These are phyloP conservation scores for Cheilosia impressa DNA, from an alignment of 2,888 invertebrate species.

Conservation along the genomic window DNA sequence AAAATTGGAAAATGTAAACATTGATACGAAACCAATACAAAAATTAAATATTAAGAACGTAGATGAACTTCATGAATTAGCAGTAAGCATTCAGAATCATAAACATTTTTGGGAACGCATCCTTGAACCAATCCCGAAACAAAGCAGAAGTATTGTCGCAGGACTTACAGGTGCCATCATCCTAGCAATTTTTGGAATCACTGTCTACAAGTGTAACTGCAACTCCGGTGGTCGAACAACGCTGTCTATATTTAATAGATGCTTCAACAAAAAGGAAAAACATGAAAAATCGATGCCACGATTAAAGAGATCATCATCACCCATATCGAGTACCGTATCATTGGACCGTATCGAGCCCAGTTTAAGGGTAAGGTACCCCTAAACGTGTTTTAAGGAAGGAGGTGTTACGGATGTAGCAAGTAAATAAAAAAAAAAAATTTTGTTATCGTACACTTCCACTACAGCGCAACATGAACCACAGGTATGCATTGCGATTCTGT, in stretches of 20 bases:
- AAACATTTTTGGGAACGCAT: not conserved
- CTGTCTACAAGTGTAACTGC: conserved; percentile 2
- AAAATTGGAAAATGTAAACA: conserved; percentile 3
- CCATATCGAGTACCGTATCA: not conserved
- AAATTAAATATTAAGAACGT: conserved; percentile 4
- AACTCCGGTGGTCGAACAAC: conserved; percentile 1
- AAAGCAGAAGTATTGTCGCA: not conserved
- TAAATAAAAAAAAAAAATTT: conserved; percentile 1
- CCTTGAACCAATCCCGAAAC: too few relatives aligned
- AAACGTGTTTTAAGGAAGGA: conserved; percentile 9
- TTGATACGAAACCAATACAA: not conserved
- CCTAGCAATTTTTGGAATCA: not conserved
- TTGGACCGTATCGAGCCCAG: not conserved
- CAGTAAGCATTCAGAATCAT: not conserved
- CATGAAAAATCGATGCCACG: not conserved
- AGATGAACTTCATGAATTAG: conserved; percentile 1
- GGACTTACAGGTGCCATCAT: not conserved
- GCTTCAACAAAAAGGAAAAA: not conserved
- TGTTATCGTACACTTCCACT: too few relatives aligned
- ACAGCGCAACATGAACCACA: too few relatives aligned
- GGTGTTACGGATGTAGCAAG: conserved; percentile 2
- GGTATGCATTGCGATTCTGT: too few relatives aligned
- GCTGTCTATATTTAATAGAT: not conserved
- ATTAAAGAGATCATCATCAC: not conserved
- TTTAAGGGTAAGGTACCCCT: conserved; percentile 6